Evolutionary conservation across 1,140 invertebrate genomes (phyloP), one percentile per base, ranked within the genome.

Genomic region (Ruditapes philippinarum): DNA sequence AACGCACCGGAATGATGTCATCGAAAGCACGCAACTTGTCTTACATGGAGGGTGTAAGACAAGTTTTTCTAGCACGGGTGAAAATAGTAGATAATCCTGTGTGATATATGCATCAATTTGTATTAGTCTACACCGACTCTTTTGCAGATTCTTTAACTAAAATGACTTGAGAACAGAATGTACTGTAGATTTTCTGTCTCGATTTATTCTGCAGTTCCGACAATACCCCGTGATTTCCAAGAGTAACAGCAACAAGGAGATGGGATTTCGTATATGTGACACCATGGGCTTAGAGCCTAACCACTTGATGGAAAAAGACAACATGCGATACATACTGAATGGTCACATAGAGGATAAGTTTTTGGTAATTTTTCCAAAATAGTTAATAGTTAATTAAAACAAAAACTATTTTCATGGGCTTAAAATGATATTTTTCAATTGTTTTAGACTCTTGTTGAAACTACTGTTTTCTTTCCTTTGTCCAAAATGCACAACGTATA

Each of bases 181-280:
- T 45, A 5, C 14, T 45, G 42, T 45, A 7, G 5, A 45, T 7
- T 7, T 45, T 7, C 4, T 76, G 42, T 76, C 22, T 28, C 28
- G 42, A 2, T 51, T 45, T 51, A 11, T 31, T 0, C 42, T 65
- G 3, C n/a, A 83, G 81, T 83, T 83, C 31, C 12, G 38, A 0
- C 36, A 28, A 11, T 83, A 83, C 49, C 81, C 81, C 7, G 33
- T 83, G 1, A 42, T 83, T 25, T 83, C 81, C 5, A n/a, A n/a
- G n/a, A 70, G 42, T 9, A 68, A 38, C 31, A 60, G 65, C 17
- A 40, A 60, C 1, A 38, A 57, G n/a, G 31, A 31, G 2, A 25
- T 83, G 28, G 31, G 33, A 12, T 49, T 76, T 49, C 14, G 73
- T 31, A 4, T 83, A 17, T 83, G 81, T 49, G 81, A 83, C 25